A percentile compares a stretch with the other conserved stretches of the same genome.
phyloP scores from a whole-genome alignment of 2,113 vertebrate genomes.

The Aldabrachelys gigantea region DNA sequence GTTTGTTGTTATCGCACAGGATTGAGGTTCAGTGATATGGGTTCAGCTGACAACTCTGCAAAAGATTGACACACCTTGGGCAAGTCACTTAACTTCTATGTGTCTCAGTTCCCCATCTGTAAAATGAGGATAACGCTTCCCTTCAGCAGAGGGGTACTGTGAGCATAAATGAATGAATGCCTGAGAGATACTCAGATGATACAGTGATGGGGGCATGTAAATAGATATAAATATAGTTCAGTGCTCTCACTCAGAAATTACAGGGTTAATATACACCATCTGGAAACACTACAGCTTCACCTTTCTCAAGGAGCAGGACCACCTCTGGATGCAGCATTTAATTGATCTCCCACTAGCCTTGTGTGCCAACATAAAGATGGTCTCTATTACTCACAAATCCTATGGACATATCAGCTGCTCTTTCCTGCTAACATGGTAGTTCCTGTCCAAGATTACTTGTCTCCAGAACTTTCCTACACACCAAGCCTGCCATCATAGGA shows the following conservation, averaged over 20 bases:
- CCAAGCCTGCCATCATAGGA: accelerated
- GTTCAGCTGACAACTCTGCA: background rate
- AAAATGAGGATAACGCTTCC: background rate
- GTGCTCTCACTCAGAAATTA: background rate
- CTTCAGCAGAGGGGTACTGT: background rate
- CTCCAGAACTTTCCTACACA: background rate
- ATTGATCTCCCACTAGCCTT: background rate
- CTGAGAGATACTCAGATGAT: background rate
- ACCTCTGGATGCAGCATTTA: background rate
- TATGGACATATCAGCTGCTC: accelerated
- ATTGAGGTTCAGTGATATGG: background rate
- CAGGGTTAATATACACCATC: background rate
- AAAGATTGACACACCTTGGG: background rate
- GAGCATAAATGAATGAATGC: background rate
- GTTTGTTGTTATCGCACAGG: background rate
- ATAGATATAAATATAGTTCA: background rate
- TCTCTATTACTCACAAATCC: background rate
- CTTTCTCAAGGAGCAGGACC: accelerated
- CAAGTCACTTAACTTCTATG: background rate
- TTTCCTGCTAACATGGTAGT: background rate
- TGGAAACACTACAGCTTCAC: background rate
- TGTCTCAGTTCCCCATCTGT: background rate
- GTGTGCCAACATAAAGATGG: background rate
- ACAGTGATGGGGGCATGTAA: background rate
- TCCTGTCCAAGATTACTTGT: background rate